Conservation (phyloP, 2,113 vertebrate species). For the Bufo bufo region DNA sequence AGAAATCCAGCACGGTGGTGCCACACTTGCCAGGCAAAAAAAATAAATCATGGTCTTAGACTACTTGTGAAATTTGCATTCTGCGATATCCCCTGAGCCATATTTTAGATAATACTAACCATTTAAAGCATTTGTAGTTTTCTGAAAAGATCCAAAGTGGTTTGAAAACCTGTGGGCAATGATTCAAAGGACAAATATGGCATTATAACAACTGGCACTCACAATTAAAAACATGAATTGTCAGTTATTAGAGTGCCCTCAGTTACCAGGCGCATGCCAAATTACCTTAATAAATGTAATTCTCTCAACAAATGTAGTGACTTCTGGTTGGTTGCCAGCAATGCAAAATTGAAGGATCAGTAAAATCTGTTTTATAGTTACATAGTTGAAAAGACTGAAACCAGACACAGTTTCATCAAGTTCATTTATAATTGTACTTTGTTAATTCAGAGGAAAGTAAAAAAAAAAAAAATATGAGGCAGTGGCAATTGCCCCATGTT, state of each 20-base stretch:
- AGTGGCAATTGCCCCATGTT: too few relatives aligned
- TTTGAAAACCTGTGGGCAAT: constrained; percentile 7
- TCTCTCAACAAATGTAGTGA: neutral
- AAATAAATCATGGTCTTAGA: too few relatives aligned
- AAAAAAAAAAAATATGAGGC: too few relatives aligned
- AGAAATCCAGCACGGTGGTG: constrained; percentile 1
- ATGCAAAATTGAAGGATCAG: neutral
- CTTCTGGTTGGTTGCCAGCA: neutral
- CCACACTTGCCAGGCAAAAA: constrained; percentile 10
- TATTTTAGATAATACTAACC: constrained; percentile 5
- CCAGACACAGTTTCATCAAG: too few relatives aligned
- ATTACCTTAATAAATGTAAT: constrained; percentile 28
- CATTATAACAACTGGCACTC: constrained; percentile 28
- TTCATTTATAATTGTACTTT: too few relatives aligned
- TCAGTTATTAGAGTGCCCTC: neutral
- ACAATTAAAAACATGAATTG: constrained; percentile 2
- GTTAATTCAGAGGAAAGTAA: too few relatives aligned
- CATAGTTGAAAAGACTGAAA: too few relatives aligned
- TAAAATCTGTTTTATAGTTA: neutral
- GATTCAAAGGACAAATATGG: constrained; percentile 10
- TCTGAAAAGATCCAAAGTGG: constrained; percentile 6
- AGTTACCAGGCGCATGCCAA: constrained; percentile 24
- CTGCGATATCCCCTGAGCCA: neutral
- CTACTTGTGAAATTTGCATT: constrained; percentile 9
- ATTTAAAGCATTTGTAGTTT: constrained; percentile 19